These are phyloP conservation scores for Heliconius melpomene DNA, from an alignment of 1,140 invertebrate genomes.

Conservation along the genomic window DNA sequence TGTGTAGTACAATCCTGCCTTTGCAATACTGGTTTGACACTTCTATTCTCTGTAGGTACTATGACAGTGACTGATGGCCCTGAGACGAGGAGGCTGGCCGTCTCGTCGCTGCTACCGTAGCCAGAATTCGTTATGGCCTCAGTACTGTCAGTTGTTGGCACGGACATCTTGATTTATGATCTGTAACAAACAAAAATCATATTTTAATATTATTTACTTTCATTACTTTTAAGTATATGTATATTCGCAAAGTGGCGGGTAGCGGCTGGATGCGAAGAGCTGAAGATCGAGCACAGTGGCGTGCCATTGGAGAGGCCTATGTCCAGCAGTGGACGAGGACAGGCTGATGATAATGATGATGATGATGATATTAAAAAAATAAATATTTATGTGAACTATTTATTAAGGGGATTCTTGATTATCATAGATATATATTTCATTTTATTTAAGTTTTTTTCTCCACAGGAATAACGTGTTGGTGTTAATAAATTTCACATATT, in stretches of 20 bases:
- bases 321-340: too few relatives aligned
- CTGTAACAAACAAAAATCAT: slow-evolving; percentile 55
- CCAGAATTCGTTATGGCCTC: slow-evolving; percentile 83
- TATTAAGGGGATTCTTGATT: too few relatives aligned
- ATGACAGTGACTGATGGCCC: slow-evolving; percentile 77
- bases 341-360: too few relatives aligned
- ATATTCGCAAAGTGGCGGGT: too few relatives aligned
- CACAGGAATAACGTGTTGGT: neutral
- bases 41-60: slow-evolving; percentile 71
- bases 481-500: neutral
- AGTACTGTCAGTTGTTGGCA: slow-evolving; percentile 76
- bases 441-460: neutral
- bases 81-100: slow-evolving; percentile 86
- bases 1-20: slow-evolving; percentile 91
- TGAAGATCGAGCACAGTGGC: too few relatives aligned
- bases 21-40: slow-evolving; percentile 88
- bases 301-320: too few relatives aligned
- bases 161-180: slow-evolving; percentile 64
- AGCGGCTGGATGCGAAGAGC: too few relatives aligned
- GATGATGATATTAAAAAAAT: too few relatives aligned
- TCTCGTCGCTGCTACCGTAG: slow-evolving; percentile 89
- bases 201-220: neutral
- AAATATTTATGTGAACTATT: too few relatives aligned
- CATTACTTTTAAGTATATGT: neutral
- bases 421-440: neutral